These are phyloP conservation scores for Abramis brama DNA, from an alignment of 2,113 vertebrate species.

Conservation along the genomic window DNA sequence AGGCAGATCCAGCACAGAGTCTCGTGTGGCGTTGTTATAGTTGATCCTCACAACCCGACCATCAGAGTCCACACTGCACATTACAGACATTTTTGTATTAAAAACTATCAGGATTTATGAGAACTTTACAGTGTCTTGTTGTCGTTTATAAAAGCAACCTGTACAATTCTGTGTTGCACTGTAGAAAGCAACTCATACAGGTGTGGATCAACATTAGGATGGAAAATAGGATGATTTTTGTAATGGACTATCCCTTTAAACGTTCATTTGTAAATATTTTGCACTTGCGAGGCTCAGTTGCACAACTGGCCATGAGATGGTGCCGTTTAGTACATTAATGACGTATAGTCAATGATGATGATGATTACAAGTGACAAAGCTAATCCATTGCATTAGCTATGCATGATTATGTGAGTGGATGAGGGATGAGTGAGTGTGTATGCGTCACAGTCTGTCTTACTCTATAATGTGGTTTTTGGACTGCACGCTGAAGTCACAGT, in stretches of 20 bases:
- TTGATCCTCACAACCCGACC: slow-evolving; percentile 83
- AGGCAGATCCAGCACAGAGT: slow-evolving; percentile 87
- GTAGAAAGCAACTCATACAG: too few relatives aligned
- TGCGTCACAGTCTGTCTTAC: slow-evolving; percentile 71
- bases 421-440: background rate
- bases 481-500: slow-evolving; percentile 91
- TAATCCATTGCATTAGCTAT: background rate
- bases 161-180: too few relatives aligned
- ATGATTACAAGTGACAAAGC: background rate
- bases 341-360: background rate
- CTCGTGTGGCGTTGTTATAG: slow-evolving; percentile 92
- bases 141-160: background rate
- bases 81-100: slow-evolving; percentile 34
- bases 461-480: slow-evolving; percentile 91
- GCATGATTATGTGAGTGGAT: background rate
- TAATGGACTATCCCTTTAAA: background rate
- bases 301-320: slow-evolving; percentile 65
- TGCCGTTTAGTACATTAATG: slow-evolving; percentile 51
- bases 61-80: slow-evolving; percentile 76
- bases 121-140: background rate
- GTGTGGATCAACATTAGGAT: too few relatives aligned
- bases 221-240: background rate
- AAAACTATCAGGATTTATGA: background rate
- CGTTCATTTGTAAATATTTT: background rate
- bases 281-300: background rate